phyloP scores from a whole-genome alignment of 2,888 invertebrate genomes.

The Zaprionus obscuricornis region DNA sequence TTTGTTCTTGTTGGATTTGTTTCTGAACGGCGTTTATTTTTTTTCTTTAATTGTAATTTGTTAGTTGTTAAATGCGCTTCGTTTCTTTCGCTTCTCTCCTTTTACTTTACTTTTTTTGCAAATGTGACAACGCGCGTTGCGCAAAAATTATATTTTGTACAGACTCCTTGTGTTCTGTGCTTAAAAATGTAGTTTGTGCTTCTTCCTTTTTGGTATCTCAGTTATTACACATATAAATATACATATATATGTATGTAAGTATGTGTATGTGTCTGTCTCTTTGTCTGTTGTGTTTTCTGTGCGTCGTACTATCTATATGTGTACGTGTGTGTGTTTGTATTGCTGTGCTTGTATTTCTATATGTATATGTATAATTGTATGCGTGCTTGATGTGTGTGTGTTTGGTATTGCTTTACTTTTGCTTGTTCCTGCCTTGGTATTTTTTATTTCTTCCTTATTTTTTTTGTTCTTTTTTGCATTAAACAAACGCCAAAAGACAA shows the following conservation, averaged over 20 bases:
- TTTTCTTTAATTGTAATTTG: conserved; percentile 2
- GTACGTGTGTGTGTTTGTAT: conserved; percentile 14
- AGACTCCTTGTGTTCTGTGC: conserved; percentile 52
- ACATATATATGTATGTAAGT: conserved; percentile 9
- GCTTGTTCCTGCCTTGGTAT: conserved; percentile 40
- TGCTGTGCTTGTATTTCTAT: too few species aligned
- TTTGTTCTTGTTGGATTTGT: neutral
- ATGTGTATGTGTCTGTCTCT: conserved; percentile 3
- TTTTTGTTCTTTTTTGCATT: conserved; percentile 56
- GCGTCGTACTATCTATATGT: too few species aligned
- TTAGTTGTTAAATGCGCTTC: neutral
- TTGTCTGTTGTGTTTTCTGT: too few species aligned
- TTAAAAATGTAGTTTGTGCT: conserved; percentile 57
- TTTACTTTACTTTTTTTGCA: conserved; percentile 27
- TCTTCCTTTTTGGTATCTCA: conserved; percentile 57
- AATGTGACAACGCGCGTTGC: conserved; percentile 36
- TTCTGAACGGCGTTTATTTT: neutral
- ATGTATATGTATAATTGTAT: too few species aligned
- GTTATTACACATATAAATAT: conserved; percentile 3
- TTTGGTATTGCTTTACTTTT: conserved; percentile 4
- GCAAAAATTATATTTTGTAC: conserved; percentile 58
- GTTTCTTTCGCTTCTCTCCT: neutral
- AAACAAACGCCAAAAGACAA: conserved; percentile 74
- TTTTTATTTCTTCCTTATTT: conserved; percentile 35
- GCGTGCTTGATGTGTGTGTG: neutral